Evolutionary conservation across 2,888 invertebrate genomes (phyloP), one percentile per base, ranked within the genome.

Genomic region (Cephus nigrinus): DNA sequence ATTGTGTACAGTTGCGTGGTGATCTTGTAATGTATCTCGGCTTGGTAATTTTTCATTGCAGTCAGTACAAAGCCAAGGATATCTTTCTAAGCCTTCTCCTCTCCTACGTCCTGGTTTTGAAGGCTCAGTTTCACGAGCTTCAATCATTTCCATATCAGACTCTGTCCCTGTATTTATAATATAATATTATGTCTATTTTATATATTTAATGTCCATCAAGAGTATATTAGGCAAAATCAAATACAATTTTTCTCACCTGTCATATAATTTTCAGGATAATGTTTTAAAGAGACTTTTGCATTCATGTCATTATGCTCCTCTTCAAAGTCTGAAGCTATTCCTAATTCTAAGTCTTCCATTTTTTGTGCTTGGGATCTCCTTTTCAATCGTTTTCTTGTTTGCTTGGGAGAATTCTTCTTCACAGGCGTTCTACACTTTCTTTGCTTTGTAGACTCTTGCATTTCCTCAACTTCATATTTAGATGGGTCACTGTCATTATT

Each of bases 1-100:
- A 73, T 94, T 93, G 84, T 95, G 95, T 0, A 93, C 93, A 11
- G 92, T 91, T 81, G 93, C 93, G 74, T 94, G 93, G 86, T 96
- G 95, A 1, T 94, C 92, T 77, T 94, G 91, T 68, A 95, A 89
- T 80, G 93, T 92, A 68, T 92, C 92, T 79, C 92, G 90, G 78
- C 90, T 90, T 74, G 92, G 91, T 73, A 92, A 86, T 86, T 92
- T 91, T 71, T 92, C 90, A 79, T 93, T 92, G 84, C 93, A 93
- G 79, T 93, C 93, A 35, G 92, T 92, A 82, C 93, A 93, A 74
- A 92, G 89, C 93, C 93, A 93, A 1, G 93, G 92, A 88, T 93
- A 93, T 35, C 91, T 89, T 31, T 92, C 91, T 89, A 93, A 92
- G 33, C 90, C 91, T 75, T 91, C 90, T 55, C 84, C 84, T 55